phyloP scores from a whole-genome alignment of 2,797 vertebrate genomes.

The Austrolebias charrua region DNA sequence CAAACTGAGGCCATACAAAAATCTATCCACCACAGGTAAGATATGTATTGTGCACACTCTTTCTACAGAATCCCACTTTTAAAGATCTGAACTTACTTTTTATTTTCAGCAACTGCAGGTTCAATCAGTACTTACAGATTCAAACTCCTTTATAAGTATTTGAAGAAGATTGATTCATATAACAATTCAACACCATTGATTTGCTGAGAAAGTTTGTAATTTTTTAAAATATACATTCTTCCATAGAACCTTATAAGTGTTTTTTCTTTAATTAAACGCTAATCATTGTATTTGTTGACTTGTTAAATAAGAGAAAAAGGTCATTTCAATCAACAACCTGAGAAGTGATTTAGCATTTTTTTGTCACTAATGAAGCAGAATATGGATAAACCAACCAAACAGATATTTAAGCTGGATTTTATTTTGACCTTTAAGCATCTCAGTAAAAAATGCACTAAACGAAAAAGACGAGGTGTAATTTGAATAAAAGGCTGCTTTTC shows the following conservation, averaged over 20 bases:
- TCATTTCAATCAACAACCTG: conserved; percentile 65
- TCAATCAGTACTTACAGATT: too few relatives aligned
- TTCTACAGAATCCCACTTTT: too few relatives aligned
- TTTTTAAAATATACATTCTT: conserved; percentile 6
- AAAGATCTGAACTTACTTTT: too few relatives aligned
- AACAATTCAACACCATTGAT: neutral
- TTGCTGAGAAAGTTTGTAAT: neutral
- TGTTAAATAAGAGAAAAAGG: conserved; percentile 52
- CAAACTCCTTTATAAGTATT: too few relatives aligned
- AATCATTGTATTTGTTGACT: conserved; percentile 25
- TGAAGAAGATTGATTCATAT: neutral
- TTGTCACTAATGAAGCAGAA: conserved; percentile 37
- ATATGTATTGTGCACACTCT: too few relatives aligned
- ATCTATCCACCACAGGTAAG: neutral
- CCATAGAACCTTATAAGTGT: conserved; percentile 10
- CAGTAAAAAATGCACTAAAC: conserved; percentile 44
- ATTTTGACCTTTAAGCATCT: conserved; percentile 64
- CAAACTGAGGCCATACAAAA: neutral
- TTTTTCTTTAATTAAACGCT: neutral
- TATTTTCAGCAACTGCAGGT: too few relatives aligned
- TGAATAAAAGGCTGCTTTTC: conserved; percentile 71
- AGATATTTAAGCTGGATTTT: conserved; percentile 55
- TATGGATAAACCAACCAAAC: conserved; percentile 10
- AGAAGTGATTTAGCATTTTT: conserved; percentile 36
- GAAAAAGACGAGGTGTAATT: conserved; percentile 53